These are phyloP conservation scores for Diaphora mendica DNA, from an alignment of 2,888 invertebrate species.

Conservation along the genomic window DNA sequence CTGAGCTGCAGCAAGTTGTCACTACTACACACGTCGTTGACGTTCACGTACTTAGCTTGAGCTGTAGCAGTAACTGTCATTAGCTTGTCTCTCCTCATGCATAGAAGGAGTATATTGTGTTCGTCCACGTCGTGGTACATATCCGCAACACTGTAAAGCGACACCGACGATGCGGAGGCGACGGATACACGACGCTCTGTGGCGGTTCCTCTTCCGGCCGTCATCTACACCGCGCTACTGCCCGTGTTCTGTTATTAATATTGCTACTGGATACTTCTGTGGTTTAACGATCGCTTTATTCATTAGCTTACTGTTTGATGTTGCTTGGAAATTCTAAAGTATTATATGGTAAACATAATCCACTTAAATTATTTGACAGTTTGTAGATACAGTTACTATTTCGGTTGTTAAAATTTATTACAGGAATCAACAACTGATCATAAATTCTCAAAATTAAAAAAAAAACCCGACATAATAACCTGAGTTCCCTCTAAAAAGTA, in stretches of 20 bases:
- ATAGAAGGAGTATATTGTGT: background rate
- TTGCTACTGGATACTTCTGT: constrained; percentile 33
- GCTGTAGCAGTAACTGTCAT: background rate
- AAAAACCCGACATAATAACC: too few relatives aligned
- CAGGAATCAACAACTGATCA: background rate
- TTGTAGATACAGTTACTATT: background rate
- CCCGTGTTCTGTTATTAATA: constrained; percentile 8
- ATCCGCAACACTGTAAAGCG: constrained; percentile 44
- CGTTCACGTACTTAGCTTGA: background rate
- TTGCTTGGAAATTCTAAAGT: background rate
- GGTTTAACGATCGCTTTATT: constrained; percentile 11
- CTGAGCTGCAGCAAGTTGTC: background rate
- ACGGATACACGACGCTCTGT: constrained; percentile 1
- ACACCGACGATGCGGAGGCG: constrained; percentile 36
- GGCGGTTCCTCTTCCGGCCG: constrained; percentile 42
- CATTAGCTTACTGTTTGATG: constrained; percentile 25
- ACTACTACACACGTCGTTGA: too few relatives aligned
- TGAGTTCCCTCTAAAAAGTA: too few relatives aligned
- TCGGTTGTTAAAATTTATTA: background rate
- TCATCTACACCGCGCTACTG: constrained; percentile 20
- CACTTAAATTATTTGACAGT: background rate
- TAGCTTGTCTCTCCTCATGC: background rate
- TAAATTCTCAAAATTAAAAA: too few relatives aligned
- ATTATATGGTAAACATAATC: background rate
- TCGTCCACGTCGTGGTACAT: background rate